Percentiles rank a stretch among this genome's conserved stretches.
phyloP scores from a whole-genome alignment of 2,797 vertebrate species.

The Pseudomugil gertrudae region DNA sequence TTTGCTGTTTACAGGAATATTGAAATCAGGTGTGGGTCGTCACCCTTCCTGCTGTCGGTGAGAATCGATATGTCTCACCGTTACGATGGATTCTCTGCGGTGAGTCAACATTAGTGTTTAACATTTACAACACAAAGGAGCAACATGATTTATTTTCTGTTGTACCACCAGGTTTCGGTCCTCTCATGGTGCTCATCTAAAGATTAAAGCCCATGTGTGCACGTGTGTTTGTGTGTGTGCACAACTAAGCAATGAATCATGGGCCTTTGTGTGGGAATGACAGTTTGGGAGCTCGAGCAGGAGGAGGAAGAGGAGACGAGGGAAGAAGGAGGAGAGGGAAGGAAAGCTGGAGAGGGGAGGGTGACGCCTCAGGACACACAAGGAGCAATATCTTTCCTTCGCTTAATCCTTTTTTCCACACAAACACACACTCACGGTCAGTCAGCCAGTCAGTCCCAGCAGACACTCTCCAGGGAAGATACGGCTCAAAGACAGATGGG shows the following conservation, averaged over 20 bases:
- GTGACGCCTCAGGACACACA: conserved; percentile 47
- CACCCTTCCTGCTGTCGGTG: no score
- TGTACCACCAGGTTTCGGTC: conserved; percentile 36
- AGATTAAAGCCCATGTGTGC: conserved; percentile 17
- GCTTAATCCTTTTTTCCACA: conserved; percentile 18
- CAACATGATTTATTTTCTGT: conserved; percentile 28
- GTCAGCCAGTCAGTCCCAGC: conserved; percentile 35
- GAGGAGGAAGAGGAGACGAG: conserved; percentile 28
- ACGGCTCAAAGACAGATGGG: conserved; percentile 65
- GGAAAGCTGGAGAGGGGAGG: conserved; percentile 11
- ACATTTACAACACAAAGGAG: conserved; percentile 11
- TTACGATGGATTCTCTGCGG: no score
- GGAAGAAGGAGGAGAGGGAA: conserved; percentile 16
- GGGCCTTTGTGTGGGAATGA: conserved; percentile 48
- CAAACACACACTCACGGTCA: conserved; percentile 5
- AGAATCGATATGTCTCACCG: no score
- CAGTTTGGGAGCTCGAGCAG: conserved; percentile 60
- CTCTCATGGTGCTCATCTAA: conserved; percentile 38
- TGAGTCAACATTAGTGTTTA: neutral
- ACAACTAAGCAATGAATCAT: conserved; percentile 41
- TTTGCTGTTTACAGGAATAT: no score
- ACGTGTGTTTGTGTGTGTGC: conserved; percentile 20
- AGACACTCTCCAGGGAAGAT: conserved; percentile 54
- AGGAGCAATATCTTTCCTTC: conserved; percentile 39
- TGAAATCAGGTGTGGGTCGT: no score